Evolutionary conservation across 2,888 invertebrate species (phyloP), one percentile per base, ranked within the genome.

Genomic region (Creontiades dilutus): DNA sequence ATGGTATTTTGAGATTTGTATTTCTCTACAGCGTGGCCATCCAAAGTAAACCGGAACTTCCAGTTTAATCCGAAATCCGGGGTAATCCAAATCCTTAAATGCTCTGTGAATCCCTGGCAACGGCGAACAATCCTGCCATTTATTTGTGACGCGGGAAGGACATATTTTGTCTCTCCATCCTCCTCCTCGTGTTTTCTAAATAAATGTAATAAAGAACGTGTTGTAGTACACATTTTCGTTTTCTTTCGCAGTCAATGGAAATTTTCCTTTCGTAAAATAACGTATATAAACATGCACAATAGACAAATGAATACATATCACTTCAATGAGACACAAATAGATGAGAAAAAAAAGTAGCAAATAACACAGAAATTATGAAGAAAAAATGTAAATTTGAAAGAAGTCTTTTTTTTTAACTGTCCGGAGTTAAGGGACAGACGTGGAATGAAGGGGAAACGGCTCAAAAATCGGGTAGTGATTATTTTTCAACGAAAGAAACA

Each of bases 41-140:
- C 82, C 48, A 82, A 46, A 80, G 57, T 55, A 19, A 85, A 85
- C 85, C 28, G 85, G 85, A 85, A 85, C 85, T 85, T 85, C 85
- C 85, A 55, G 52, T 52, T 52, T n/a, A 48, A 46, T 82, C 82
- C 82, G 48, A 48, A 47, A 28, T 78, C 46, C 16, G 28, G 80
- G 16, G 46, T 46, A 46, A 80, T 80, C 78, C 78, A 61, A 61
- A 61, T 61, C 61, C n/a, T 52, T 11, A 27, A 23, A 27, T 80
- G 13, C 80, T 52, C 16, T 52, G 68, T 19, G 12, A 68, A 23
- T 68, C 68, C 19, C 61, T 61, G n/a, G 61, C 61, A n/a, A n/a
- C 68, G 68, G 68, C 68, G 68, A 2, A 19, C 23, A 23, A 23
- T 61, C 27, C 23, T 27, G 68, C 23, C 68, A 68, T 27, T 68